Evolutionary conservation across 2,113 vertebrate species (phyloP), one percentile per base, ranked within the genome.

Genomic region (Procavia capensis): DNA sequence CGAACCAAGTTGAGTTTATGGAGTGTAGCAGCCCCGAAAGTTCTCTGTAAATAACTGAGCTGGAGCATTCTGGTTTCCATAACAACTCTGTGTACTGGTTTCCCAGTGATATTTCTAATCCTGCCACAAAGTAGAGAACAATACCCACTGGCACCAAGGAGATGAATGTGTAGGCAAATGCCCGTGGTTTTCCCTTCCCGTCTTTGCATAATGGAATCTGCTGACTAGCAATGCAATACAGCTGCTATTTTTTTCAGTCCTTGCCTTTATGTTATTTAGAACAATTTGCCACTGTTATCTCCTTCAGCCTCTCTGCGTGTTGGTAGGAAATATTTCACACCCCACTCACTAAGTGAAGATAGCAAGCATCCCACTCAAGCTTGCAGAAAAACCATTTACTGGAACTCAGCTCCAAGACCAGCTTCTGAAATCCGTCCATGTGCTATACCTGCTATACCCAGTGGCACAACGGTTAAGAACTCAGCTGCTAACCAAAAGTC

Each of bases 1-100:
- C 43, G 81, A 85, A 68, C n/a, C n/a, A 29, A 68, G 63, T 59
- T 93, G 95, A 79, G 86, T 91, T 83, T 54, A 93, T 10, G 72
- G 82, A 93, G 59, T 92, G 82, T 76, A 41, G 59, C 83, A 74
- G 85, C 74, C 94, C 95, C 95, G 86, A 63, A 94, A 95, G 79
- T 86, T 85, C 86, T 94, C 87, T 78, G 88, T 93, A 96, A 97
- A 95, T 88, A 96, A 92, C 82, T 90, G 72, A 70, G 39, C 31
- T 19, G 47, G 83, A 72, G 96, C 85, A 39, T 85, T 95, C 96
- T 93, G 47, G 96, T 98, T 97, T 96, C 97, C 93, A 81, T 97
- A 96, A 94, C 98, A 81, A 97, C 95, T 97, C 64, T 96, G 93
- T 95, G 91, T 94, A 94, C 88, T 95, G 94, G 39, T 76, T 83